A percentile compares a stretch with the other conserved stretches of the same genome.
Evolutionary conservation across 1,140 invertebrate genomes (phyloP).

Genomic region (Acromyrmex heyeri): DNA sequence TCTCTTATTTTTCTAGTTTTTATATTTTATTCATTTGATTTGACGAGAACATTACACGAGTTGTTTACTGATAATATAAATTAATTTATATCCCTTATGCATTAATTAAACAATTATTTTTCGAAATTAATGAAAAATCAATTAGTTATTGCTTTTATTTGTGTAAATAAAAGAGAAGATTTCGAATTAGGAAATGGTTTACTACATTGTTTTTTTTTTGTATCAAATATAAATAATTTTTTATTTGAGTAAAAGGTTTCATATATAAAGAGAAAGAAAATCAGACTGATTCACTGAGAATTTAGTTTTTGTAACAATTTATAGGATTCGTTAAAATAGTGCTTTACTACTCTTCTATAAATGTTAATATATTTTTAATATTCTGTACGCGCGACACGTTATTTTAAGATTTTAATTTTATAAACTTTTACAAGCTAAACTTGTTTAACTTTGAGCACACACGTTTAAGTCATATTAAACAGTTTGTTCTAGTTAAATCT

Average conservation of each 20-base stretch:
- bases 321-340: neutral
- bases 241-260: neutral
- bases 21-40: neutral
- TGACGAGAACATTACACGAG: neutral
- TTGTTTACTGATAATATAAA: neutral
- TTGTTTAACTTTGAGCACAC: neutral
- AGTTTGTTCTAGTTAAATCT: neutral
- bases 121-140: neutral
- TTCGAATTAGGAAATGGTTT: neutral
- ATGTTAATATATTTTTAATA: neutral
- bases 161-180: neutral
- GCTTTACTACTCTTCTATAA: neutral
- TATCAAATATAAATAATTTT: neutral
- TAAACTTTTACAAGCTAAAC: neutral
- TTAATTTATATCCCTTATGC: neutral
- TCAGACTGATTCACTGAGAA: neutral
- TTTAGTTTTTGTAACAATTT: neutral
- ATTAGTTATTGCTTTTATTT: neutral
- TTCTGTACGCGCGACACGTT: neutral
- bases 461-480: neutral
- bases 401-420: neutral
- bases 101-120: neutral
- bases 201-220: neutral
- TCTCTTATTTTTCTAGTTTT: neutral
- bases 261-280: too few species aligned